A percentile compares a stretch with the other conserved stretches of the same genome.
Evolutionary conservation across 2,113 vertebrate species (phyloP).

Genomic region (Amphiprion percula): DNA sequence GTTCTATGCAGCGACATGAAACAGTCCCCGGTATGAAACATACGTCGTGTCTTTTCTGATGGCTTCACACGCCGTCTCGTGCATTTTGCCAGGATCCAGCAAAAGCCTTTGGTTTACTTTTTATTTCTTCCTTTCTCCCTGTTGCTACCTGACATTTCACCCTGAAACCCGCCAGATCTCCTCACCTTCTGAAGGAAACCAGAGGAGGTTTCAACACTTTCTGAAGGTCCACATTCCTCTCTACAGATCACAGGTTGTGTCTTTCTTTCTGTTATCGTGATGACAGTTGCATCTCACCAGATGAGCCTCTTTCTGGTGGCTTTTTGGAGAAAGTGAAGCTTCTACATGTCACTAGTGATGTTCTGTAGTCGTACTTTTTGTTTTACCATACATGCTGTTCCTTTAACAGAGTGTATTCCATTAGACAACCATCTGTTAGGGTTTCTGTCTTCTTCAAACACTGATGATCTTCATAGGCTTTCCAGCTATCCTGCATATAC

Average conservation of each 20-base stretch:
- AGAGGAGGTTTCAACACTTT: constrained; percentile 31
- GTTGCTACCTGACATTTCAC: constrained; percentile 38
- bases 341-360: constrained; percentile 77
- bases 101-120: constrained; percentile 44
- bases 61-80: constrained; percentile 24
- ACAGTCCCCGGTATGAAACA: constrained; percentile 1
- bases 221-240: constrained; percentile 51
- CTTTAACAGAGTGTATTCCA: constrained; percentile 82
- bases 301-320: constrained; percentile 39
- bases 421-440: constrained; percentile 89
- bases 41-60: constrained; percentile 27
- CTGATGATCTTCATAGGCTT: constrained; percentile 83
- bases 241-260: constrained; percentile 43
- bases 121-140: constrained; percentile 29
- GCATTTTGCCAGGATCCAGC: constrained; percentile 46
- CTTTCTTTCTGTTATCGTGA: constrained; percentile 67
- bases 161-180: constrained; percentile 21
- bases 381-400: constrained; percentile 66
- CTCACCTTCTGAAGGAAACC: constrained; percentile 17
- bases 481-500: constrained; percentile 90
- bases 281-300: constrained; percentile 72
- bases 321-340: constrained; percentile 76
- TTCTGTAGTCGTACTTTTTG: constrained; percentile 77
- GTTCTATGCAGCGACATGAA: constrained; percentile 60
- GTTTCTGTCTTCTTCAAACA: constrained; percentile 87